Evolutionary conservation across 2,888 invertebrate species (phyloP).

Genomic region (Bruchidius siliquastri): DNA sequence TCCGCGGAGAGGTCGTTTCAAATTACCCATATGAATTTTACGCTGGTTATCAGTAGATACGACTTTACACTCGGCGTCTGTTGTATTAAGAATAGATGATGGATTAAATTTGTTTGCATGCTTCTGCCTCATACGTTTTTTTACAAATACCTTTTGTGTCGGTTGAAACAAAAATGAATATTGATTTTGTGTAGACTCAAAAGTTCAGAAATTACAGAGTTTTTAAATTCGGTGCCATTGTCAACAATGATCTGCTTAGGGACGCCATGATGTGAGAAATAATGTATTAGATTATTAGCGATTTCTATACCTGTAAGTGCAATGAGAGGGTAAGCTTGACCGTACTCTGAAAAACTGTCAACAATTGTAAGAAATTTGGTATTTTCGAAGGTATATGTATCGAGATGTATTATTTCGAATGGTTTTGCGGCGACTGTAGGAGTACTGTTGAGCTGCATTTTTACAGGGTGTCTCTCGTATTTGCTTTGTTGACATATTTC

Average conservation of each 20-base stretch:
- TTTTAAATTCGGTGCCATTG: constrained; percentile 23
- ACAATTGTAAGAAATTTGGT: constrained; percentile 21
- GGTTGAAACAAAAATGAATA: constrained; percentile 14
- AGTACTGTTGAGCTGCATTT: constrained; percentile 3
- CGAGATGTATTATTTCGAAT: constrained; percentile 11
- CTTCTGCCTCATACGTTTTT: neutral
- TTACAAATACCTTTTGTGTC: constrained; percentile 2
- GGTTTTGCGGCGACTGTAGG: constrained; percentile 3
- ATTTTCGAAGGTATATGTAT: constrained; percentile 13
- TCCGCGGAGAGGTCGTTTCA: neutral
- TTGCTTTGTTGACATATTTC: constrained; percentile 8
- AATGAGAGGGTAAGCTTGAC: constrained; percentile 16
- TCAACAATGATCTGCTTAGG: constrained; percentile 21
- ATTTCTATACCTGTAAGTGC: constrained; percentile 10
- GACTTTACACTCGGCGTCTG: neutral
- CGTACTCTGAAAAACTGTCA: constrained; percentile 23
- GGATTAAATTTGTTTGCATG: neutral
- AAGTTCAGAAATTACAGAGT: constrained; percentile 13
- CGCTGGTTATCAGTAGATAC: neutral
- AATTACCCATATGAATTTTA: neutral
- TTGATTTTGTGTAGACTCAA: constrained; percentile 20
- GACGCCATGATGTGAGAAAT: constrained; percentile 20
- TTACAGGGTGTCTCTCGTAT: constrained; percentile 9
- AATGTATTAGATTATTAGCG: constrained; percentile 14
- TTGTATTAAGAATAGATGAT: neutral